phyloP scores from a whole-genome alignment of 2,113 vertebrate species.

The Myotis lucifugus region DNA sequence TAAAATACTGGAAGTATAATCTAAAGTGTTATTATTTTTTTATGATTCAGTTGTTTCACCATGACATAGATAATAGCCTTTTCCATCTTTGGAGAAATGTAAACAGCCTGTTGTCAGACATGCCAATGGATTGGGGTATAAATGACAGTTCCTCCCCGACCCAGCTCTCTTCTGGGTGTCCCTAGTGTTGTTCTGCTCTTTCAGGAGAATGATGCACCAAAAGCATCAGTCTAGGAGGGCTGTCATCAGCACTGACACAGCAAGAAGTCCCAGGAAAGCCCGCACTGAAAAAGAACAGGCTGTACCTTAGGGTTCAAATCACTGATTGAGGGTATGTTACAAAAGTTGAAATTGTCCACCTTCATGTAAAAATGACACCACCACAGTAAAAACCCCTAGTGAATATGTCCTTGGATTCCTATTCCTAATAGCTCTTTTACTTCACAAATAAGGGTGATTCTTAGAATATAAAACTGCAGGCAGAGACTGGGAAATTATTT shows the following conservation, averaged over 20 bases:
- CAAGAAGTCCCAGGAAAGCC: not conserved
- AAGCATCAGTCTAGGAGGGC: not conserved
- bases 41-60: not conserved
- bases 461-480: slow-evolving; percentile 37
- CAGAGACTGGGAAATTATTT: slow-evolving; percentile 57
- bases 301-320: not conserved
- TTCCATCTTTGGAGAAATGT: not conserved
- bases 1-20: not conserved
- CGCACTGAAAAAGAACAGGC: not conserved
- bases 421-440: not conserved
- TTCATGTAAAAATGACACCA: not conserved
- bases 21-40: not conserved
- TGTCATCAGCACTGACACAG: not conserved
- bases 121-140: not conserved
- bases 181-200: not conserved
- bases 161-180: not conserved
- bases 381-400: not conserved
- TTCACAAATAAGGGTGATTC: not conserved
- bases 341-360: not conserved
- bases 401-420: accelerated
- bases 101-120: not conserved
- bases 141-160: not conserved
- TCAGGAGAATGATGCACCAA: not conserved
- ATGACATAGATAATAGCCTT: not conserved
- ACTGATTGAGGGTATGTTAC: not conserved